phyloP scores from a whole-genome alignment of 2,888 invertebrate species.

The Ametastegia equiseti region DNA sequence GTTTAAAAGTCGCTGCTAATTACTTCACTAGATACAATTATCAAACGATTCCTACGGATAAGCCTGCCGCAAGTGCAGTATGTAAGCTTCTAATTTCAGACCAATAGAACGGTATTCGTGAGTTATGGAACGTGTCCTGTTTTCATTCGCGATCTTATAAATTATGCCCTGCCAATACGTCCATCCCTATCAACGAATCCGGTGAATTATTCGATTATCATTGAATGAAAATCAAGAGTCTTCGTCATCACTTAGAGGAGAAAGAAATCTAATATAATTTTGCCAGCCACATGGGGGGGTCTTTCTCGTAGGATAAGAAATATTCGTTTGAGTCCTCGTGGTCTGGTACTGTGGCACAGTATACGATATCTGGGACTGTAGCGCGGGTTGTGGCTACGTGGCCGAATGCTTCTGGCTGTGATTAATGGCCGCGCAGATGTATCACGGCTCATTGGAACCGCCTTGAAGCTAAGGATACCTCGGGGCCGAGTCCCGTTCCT shows the following conservation, averaged over 20 bases:
- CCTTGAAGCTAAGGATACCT: constrained; percentile 31
- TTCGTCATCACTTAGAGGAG: no score
- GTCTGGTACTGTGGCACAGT: background rate
- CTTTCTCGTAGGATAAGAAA: background rate
- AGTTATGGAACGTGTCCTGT: background rate
- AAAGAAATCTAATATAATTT: no score
- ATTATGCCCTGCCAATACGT: no score
- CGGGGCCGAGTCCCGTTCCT: background rate
- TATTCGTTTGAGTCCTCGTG: background rate
- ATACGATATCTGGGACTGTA: background rate
- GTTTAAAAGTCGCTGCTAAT: background rate
- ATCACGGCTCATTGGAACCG: constrained; percentile 42
- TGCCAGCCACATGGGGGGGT: no score
- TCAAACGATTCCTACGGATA: background rate
- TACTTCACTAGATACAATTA: background rate
- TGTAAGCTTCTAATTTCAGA: background rate
- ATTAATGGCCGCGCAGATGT: constrained; percentile 46
- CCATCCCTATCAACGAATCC: no score
- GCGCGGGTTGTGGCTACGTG: constrained; percentile 11
- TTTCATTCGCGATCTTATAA: no score
- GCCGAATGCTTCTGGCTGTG: constrained; percentile 30
- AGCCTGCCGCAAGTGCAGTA: background rate
- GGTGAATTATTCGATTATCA: no score
- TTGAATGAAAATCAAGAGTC: no score
- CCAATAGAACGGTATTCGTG: background rate